Evolutionary conservation across 2,113 vertebrate genomes (phyloP).

Genomic region (Mustela lutreola): DNA sequence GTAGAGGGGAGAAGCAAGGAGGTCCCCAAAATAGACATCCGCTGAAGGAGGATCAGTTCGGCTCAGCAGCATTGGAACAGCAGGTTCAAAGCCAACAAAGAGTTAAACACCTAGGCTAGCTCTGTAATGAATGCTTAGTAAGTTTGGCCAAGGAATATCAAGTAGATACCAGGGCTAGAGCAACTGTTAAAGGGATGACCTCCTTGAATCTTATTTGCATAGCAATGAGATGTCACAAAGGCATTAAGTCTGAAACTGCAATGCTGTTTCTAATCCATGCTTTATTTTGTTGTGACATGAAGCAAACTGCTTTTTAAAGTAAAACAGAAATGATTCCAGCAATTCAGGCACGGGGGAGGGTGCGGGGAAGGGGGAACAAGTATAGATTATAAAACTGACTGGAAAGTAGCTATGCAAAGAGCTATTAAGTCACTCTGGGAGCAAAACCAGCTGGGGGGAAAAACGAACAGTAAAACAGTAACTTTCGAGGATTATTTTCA

Average conservation of each 20-base stretch:
- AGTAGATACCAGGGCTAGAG: constrained; percentile 79
- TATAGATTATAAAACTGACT: constrained; percentile 25
- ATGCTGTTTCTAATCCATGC: constrained; percentile 75
- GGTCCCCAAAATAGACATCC: not conserved
- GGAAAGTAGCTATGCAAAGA: not conserved
- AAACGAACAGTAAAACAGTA: constrained; percentile 53
- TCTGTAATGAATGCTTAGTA: constrained; percentile 74
- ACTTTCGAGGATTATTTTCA: constrained; percentile 73
- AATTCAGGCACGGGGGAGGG: not conserved
- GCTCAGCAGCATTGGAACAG: not conserved
- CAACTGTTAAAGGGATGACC: constrained; percentile 79
- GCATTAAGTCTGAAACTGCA: constrained; percentile 69
- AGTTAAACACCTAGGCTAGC: constrained; percentile 78
- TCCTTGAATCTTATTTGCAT: constrained; percentile 83
- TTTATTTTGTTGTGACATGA: constrained; percentile 84
- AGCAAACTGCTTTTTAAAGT: constrained; percentile 78
- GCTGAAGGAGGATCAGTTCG: not conserved
- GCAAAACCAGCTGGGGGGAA: not conserved
- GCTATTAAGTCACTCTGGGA: not conserved
- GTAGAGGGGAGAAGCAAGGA: not conserved
- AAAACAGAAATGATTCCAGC: constrained; percentile 75
- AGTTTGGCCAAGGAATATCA: constrained; percentile 74
- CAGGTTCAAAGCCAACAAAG: constrained; percentile 56
- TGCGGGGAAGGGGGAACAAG: not conserved
- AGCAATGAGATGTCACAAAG: constrained; percentile 79